phyloP scores from a whole-genome alignment of 2,888 invertebrate species.

The Drosophila kuntzei region DNA sequence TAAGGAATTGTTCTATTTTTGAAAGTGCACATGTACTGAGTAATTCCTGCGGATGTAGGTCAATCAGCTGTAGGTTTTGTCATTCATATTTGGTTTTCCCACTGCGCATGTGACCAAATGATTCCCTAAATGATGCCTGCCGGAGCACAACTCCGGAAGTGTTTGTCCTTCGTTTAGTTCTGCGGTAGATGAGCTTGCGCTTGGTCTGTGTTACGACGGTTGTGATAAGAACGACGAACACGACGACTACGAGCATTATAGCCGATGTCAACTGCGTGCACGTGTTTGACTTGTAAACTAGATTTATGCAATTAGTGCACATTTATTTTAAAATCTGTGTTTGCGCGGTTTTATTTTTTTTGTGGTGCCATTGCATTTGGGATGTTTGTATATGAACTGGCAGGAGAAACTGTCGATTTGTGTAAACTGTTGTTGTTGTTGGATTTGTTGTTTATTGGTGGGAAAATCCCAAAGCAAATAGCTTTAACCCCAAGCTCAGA shows the following conservation, averaged over 20 bases:
- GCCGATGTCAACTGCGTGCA: conserved; percentile 20
- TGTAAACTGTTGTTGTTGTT: conserved; percentile 10
- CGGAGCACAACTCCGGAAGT: conserved; percentile 61
- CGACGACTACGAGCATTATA: conserved; percentile 6
- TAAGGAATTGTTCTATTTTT: background rate
- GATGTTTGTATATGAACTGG: background rate
- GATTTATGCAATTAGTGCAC: conserved; percentile 2
- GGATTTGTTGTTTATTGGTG: conserved; percentile 41
- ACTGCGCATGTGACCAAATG: conserved; percentile 74
- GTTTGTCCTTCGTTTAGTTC: conserved; percentile 68
- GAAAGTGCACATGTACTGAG: conserved; percentile 58
- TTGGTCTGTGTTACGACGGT: conserved; percentile 66
- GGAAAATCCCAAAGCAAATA: conserved; percentile 33
- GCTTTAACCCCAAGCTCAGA: conserved; percentile 44
- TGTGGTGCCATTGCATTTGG: background rate
- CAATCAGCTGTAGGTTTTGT: conserved; percentile 73
- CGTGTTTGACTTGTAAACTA: conserved; percentile 23
- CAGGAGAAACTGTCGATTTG: conserved; percentile 3
- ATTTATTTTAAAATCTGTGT: conserved; percentile 12
- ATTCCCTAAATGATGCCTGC: conserved; percentile 24
- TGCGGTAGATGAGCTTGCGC: conserved; percentile 75
- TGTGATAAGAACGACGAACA: conserved; percentile 17
- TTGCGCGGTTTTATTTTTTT: background rate
- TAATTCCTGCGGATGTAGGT: conserved; percentile 56
- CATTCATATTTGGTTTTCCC: conserved; percentile 12